phyloP scores from a whole-genome alignment of 2,888 invertebrate species.

The Drosophila meridionalis region DNA sequence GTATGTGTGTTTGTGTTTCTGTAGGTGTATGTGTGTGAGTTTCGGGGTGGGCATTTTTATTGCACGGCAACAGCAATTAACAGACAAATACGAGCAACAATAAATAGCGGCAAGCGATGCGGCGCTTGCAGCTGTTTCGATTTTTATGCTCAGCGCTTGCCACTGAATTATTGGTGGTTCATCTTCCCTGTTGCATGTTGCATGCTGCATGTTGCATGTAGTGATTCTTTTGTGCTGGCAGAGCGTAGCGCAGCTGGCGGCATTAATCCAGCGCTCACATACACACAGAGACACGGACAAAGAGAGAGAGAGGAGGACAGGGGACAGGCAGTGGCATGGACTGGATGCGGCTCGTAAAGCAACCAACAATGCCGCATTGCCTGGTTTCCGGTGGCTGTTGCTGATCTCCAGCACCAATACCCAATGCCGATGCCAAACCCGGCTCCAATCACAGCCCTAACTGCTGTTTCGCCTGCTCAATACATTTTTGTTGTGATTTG shows the following conservation, averaged over 20 bases:
- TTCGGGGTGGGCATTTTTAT: conserved; percentile 61
- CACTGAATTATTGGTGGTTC: conserved; percentile 79
- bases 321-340: conserved; percentile 15
- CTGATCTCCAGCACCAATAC: conserved; percentile 39
- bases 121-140: conserved; percentile 70
- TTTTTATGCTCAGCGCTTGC: conserved; percentile 68
- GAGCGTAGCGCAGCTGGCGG: conserved; percentile 64
- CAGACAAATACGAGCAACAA: conserved; percentile 73
- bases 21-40: conserved; percentile 6
- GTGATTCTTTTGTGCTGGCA: conserved; percentile 16
- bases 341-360: conserved; percentile 70
- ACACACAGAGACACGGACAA: conserved; percentile 11
- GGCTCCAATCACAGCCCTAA: conserved; percentile 23
- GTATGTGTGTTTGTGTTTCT: neutral
- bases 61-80: conserved; percentile 69
- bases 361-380: conserved; percentile 55
- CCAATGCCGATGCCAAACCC: conserved; percentile 16
- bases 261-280: conserved; percentile 64
- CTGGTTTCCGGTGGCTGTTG: conserved; percentile 40
- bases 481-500: conserved; percentile 73
- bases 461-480: conserved; percentile 37
- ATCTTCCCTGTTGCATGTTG: conserved; percentile 44
- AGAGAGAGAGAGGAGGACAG: conserved; percentile 1
- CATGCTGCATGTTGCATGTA: conserved; percentile 7
- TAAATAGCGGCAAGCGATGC: conserved; percentile 57